Conservation (phyloP, 2,888 invertebrate genomes). For the Erebia ligea region DNA sequence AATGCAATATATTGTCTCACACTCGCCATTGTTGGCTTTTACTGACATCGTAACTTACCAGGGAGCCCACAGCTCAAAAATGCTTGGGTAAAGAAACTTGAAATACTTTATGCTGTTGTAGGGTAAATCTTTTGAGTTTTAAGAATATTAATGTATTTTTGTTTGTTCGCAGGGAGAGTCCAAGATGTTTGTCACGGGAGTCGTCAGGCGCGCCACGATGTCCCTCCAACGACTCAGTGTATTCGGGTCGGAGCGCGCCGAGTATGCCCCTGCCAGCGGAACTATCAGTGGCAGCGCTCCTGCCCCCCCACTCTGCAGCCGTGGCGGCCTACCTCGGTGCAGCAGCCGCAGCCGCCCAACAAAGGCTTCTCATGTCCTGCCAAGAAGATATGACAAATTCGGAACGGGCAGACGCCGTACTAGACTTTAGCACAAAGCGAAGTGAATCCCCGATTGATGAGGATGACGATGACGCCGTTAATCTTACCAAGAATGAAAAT, state of each 20-base stretch:
- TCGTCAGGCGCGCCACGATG: constrained; percentile 89
- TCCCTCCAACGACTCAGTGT: constrained; percentile 90
- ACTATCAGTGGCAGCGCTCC: constrained; percentile 85
- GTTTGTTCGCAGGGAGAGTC: constrained; percentile 90
- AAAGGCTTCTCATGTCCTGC: constrained; percentile 90
- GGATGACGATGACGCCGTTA: constrained; percentile 85
- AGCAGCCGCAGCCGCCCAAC: constrained; percentile 88
- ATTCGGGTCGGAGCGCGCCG: constrained; percentile 85
- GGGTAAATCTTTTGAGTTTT: not conserved
- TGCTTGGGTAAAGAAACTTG: constrained; percentile 8
- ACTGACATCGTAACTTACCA: constrained; percentile 17
- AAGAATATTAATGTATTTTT: constrained; percentile 30
- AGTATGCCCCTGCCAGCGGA: constrained; percentile 81
- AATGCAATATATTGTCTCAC: constrained; percentile 12
- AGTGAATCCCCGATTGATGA: constrained; percentile 77
- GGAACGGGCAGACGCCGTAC: constrained; percentile 85
- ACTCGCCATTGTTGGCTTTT: constrained; percentile 19
- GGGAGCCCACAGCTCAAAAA: constrained; percentile 11
- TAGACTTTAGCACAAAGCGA: constrained; percentile 92
- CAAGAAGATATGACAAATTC: constrained; percentile 86
- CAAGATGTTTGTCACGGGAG: constrained; percentile 92
- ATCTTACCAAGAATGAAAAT: constrained; percentile 87
- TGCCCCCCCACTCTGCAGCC: constrained; percentile 91
- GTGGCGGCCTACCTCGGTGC: constrained; percentile 92
- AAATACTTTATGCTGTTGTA: not conserved